Evolutionary conservation across 1,140 invertebrate genomes (phyloP).

Genomic region (Bombus sibiricus): DNA sequence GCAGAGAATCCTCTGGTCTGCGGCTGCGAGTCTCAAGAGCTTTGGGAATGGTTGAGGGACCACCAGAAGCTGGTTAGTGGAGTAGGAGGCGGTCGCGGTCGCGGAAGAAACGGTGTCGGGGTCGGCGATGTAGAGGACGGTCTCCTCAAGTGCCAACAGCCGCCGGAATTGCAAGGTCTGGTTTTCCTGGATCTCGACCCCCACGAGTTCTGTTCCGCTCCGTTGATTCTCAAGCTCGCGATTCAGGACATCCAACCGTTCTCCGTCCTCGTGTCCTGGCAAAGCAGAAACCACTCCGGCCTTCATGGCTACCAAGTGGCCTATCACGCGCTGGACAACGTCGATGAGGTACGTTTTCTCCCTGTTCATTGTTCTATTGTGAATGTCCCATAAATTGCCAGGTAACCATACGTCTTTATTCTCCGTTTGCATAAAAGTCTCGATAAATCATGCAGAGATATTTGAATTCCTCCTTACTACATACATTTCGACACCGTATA

Average conservation of each 20-base stretch:
- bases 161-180: conserved; percentile 89
- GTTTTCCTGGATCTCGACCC: conserved; percentile 90
- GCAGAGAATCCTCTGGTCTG: conserved; percentile 93
- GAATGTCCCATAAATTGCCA: not conserved
- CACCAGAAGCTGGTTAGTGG: conserved; percentile 88
- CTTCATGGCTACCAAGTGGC: conserved; percentile 91
- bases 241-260: conserved; percentile 94
- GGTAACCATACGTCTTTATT: too few species aligned
- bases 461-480: not conserved
- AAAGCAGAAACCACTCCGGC: conserved; percentile 93
- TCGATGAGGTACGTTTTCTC: conserved; percentile 80
- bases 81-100: conserved; percentile 79
- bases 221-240: conserved; percentile 90
- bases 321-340: conserved; percentile 89
- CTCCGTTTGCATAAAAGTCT: not conserved
- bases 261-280: conserved; percentile 93
- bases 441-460: not conserved
- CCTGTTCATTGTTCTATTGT: not conserved
- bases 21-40: conserved; percentile 91
- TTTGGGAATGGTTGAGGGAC: conserved; percentile 94
- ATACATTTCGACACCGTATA: too few species aligned
- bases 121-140: conserved; percentile 77
- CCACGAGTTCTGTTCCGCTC: conserved; percentile 91
- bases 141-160: conserved; percentile 89
- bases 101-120: conserved; percentile 83